These are phyloP conservation scores for Cyanistes caeruleus DNA, from an alignment of 2,113 vertebrate species.

Conservation along the genomic window DNA sequence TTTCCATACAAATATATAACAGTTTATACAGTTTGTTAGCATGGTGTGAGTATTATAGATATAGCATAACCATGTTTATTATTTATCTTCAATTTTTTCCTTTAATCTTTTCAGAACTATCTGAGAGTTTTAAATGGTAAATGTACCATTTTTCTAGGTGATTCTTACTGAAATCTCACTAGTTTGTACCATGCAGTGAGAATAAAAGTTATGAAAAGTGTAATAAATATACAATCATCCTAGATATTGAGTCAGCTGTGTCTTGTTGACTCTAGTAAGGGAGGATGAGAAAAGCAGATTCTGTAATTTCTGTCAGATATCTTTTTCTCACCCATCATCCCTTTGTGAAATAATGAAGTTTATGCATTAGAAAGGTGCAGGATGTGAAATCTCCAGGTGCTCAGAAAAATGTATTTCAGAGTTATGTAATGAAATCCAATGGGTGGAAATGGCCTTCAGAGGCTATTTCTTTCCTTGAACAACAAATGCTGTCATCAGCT, in stretches of 20 bases:
- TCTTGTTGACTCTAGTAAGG: not conserved
- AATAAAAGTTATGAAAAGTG: not conserved
- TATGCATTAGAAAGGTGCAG: not conserved
- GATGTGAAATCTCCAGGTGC: not conserved
- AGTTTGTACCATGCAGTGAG: not conserved
- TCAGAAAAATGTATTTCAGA: not conserved
- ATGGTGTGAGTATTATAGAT: not conserved
- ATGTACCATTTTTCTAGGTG: not conserved
- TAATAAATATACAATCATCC: not conserved
- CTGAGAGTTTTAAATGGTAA: not conserved
- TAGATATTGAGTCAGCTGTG: not conserved
- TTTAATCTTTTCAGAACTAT: not conserved
- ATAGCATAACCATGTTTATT: not conserved
- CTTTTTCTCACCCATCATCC: not conserved
- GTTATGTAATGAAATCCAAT: not conserved
- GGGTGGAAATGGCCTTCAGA: constrained; percentile 14
- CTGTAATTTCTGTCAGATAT: not conserved
- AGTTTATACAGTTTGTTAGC: not conserved
- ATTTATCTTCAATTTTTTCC: not conserved
- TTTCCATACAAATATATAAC: not conserved
- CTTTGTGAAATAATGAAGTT: not conserved
- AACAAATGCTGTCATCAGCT: not conserved
- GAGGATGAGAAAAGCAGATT: not conserved
- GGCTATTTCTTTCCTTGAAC: constrained; percentile 1
- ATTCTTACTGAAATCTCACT: not conserved